Conservation (phyloP, 2,113 vertebrate species). For the Colinus virginianus region DNA sequence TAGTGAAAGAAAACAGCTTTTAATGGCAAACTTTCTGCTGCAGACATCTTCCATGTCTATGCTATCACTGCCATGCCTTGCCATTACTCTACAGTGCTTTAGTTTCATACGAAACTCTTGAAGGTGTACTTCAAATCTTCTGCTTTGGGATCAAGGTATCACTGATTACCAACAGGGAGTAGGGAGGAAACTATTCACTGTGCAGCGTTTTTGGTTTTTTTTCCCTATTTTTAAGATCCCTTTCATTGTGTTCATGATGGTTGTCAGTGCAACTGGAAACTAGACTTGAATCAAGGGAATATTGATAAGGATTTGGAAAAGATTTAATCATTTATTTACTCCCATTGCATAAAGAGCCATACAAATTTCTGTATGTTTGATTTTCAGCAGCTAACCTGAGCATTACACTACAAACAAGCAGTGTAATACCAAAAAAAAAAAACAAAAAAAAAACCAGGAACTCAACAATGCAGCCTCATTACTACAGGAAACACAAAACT, state of each 20-base stretch:
- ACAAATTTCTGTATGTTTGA: not conserved
- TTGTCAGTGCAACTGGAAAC: not conserved
- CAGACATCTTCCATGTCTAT: not conserved
- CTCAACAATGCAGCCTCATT: not conserved
- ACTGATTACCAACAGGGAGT: not conserved
- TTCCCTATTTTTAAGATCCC: not conserved
- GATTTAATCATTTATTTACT: not conserved
- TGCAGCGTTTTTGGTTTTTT: not conserved
- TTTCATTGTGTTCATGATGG: not conserved
- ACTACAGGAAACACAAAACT: not conserved
- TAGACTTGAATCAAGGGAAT: not conserved
- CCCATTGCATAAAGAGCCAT: not conserved
- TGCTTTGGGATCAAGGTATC: not conserved
- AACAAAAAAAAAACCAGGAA: not conserved
- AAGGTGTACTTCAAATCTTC: not conserved
- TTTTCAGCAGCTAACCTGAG: not conserved
- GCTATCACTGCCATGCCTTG: not conserved
- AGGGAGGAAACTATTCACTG: not conserved
- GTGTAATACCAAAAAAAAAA: not conserved
- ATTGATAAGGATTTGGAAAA: not conserved
- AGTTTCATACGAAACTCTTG: not conserved
- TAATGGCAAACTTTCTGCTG: not conserved
- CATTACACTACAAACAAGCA: not conserved
- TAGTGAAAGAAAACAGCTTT: not conserved
- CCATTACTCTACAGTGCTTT: not conserved